phyloP scores from a whole-genome alignment of 2,113 vertebrate species.

The Baryphthengus martii region DNA sequence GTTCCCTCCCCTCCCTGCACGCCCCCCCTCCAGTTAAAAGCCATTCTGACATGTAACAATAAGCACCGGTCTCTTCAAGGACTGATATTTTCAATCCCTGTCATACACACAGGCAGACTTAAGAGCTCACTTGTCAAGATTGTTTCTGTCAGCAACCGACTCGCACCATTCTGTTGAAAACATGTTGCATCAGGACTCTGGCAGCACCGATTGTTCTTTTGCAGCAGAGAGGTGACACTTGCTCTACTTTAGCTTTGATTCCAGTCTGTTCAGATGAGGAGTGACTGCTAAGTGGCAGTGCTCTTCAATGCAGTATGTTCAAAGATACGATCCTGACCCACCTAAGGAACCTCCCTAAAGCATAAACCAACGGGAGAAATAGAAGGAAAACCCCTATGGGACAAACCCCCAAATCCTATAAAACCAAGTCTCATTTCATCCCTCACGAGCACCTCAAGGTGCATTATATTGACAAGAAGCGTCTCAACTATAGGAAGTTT shows the following conservation, averaged over 20 bases:
- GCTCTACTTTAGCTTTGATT: neutral
- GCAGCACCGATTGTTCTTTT: neutral
- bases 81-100: neutral
- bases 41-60: neutral
- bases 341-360: neutral
- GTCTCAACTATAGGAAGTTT: neutral
- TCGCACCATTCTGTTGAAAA: neutral
- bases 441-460: neutral
- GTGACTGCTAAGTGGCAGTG: neutral
- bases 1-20: no score
- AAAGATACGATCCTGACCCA: neutral
- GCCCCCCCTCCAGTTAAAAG: neutral
- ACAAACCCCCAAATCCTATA: neutral
- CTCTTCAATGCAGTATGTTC: neutral
- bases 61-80: neutral
- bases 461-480: neutral
- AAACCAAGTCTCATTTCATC: neutral
- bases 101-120: neutral
- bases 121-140: neutral
- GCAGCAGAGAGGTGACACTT: neutral
- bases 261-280: neutral
- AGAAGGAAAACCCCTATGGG: neutral
- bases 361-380: neutral
- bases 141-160: neutral
- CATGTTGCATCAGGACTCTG: neutral